phyloP scores from a whole-genome alignment of 2,113 vertebrate genomes.

The Terrapene triunguis region DNA sequence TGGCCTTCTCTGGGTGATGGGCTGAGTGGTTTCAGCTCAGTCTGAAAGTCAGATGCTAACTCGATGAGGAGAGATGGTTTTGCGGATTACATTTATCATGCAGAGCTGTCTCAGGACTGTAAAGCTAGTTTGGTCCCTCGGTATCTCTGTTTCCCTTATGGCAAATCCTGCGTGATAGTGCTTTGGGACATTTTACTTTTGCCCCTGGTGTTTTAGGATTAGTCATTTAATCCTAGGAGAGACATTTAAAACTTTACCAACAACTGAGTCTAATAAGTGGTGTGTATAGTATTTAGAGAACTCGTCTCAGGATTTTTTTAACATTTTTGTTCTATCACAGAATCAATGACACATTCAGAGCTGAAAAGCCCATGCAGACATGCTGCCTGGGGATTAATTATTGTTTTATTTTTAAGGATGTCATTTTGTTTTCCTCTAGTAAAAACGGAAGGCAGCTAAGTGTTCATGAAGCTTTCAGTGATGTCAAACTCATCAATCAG shows the following conservation, averaged over 20 bases:
- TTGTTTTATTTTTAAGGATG: not conserved
- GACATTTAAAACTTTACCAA: not conserved
- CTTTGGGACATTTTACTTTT: fast-evolving
- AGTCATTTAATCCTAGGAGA: not conserved
- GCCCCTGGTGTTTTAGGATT: fast-evolving
- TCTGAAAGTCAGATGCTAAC: not conserved
- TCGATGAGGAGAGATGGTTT: not conserved
- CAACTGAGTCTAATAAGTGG: not conserved
- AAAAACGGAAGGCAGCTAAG: not conserved
- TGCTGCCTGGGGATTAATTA: slow-evolving; percentile 67
- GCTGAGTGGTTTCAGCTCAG: not conserved
- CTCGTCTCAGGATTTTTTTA: not conserved
- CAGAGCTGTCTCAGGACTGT: not conserved
- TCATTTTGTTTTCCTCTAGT: slow-evolving; percentile 16
- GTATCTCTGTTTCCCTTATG: not conserved
- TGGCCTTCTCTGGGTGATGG: not conserved
- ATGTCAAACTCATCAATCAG: not conserved
- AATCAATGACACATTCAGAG: not conserved
- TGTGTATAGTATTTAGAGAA: not conserved
- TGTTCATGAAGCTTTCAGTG: not conserved
- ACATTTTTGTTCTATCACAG: not conserved
- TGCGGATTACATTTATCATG: not conserved
- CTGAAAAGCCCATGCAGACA: not conserved
- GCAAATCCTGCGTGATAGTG: fast-evolving
- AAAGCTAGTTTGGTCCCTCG: fast-evolving